Percentiles rank a stretch among this genome's conserved stretches.
These are phyloP conservation scores for Anguilla pacifica DNA, from an alignment of 2,797 vertebrate species.

Conservation along the genomic window DNA sequence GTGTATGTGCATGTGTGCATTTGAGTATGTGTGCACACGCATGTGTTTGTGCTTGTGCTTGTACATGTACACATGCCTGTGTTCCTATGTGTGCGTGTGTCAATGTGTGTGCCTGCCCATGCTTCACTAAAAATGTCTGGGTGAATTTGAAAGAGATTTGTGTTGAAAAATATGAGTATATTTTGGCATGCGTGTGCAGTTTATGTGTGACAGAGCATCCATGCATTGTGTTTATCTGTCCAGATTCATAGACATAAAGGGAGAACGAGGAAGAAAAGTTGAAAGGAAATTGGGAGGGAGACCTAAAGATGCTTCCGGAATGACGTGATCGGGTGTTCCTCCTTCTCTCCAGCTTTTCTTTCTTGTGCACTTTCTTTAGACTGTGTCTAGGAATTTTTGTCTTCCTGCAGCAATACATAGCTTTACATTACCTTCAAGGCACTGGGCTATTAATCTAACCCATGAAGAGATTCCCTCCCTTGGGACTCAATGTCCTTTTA, in stretches of 20 bases:
- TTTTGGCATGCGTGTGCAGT: background rate
- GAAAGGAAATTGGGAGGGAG: background rate
- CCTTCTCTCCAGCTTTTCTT: background rate
- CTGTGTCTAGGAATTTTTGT: background rate
- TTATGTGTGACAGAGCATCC: background rate
- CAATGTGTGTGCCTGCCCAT: slow-evolving; percentile 23
- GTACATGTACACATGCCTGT: background rate
- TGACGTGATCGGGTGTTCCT: background rate
- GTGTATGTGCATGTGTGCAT: background rate
- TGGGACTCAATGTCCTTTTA: background rate
- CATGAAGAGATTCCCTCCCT: background rate
- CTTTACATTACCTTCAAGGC: background rate
- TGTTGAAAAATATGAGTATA: background rate
- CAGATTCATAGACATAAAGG: slow-evolving; percentile 15
- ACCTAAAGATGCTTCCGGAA: background rate
- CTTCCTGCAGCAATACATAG: background rate
- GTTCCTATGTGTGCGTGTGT: slow-evolving; percentile 15
- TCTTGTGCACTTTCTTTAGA: background rate
- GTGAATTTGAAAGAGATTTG: slow-evolving; percentile 39
- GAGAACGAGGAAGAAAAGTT: background rate
- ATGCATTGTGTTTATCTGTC: background rate
- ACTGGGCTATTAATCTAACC: background rate
- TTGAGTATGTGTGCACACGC: background rate
- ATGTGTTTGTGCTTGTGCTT: background rate
- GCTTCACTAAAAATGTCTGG: slow-evolving; percentile 31